These are phyloP conservation scores for Porites lobata DNA, from an alignment of 92 coral and sea anemone species.

Conservation along the genomic window DNA sequence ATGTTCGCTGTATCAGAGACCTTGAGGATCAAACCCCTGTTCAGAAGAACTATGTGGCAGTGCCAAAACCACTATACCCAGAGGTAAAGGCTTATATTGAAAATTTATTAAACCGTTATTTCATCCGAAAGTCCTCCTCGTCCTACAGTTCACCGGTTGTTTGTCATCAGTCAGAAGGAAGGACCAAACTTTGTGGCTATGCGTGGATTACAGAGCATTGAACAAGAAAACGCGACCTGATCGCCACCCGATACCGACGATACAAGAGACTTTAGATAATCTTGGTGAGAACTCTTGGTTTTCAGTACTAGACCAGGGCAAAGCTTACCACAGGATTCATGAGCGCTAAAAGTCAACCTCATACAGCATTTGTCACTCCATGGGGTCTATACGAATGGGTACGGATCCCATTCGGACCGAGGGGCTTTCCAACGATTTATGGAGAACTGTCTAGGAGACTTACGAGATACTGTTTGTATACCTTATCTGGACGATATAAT, in stretches of 20 bases:
- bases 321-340: constrained; percentile 50
- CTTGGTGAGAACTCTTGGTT: constrained; percentile 64
- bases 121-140: constrained; percentile 13
- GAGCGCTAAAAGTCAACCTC: constrained; percentile 30
- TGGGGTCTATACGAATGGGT: constrained; percentile 28
- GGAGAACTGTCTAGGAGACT: constrained; percentile 62
- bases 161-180: not conserved
- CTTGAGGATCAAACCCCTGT: constrained; percentile 72
- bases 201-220: constrained; percentile 23
- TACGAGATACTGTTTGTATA: constrained; percentile 43
- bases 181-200: not conserved
- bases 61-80: too few species aligned
- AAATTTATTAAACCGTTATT: too few species aligned
- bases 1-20: constrained; percentile 65
- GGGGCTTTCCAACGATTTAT: constrained; percentile 42
- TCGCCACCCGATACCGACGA: constrained; percentile 54
- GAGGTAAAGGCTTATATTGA: too few species aligned
- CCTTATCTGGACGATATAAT: constrained; percentile 53
- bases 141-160: not conserved
- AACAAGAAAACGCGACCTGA: constrained; percentile 36
- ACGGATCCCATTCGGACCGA: constrained; percentile 31
- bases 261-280: constrained; percentile 62
- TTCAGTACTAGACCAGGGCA: constrained; percentile 44
- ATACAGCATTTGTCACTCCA: constrained; percentile 25
- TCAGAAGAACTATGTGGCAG: constrained; percentile 29